These are phyloP conservation scores for Pongo abelii DNA, from an alignment of 2,113 vertebrate species.

Conservation along the genomic window DNA sequence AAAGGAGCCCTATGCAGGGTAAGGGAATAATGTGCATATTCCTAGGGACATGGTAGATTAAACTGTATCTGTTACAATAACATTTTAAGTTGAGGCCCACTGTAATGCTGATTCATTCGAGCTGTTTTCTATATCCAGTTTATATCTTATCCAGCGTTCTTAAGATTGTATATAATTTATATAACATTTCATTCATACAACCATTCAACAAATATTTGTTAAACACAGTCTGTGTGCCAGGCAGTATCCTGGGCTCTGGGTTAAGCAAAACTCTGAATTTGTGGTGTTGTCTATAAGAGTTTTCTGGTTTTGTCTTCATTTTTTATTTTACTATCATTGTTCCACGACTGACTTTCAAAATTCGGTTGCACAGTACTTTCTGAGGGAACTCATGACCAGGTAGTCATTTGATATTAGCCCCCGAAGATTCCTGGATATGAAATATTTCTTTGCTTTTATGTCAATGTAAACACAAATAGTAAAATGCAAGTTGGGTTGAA, in stretches of 20 bases:
- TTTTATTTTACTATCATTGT: conserved; percentile 5
- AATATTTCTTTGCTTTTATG: not conserved
- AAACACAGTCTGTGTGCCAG: not conserved
- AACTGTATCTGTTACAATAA: not conserved
- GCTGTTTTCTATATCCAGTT: not conserved
- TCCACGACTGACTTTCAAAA: conserved; percentile 22
- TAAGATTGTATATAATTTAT: not conserved
- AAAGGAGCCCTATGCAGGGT: no score
- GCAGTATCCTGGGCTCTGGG: not conserved
- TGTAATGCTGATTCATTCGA: not conserved
- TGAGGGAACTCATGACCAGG: not conserved
- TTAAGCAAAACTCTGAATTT: not conserved
- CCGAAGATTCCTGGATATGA: not conserved
- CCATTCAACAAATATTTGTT: not conserved
- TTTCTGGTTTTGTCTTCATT: not conserved
- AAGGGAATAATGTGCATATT: not conserved
- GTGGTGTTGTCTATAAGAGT: not conserved
- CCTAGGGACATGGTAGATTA: not conserved
- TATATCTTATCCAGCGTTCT: not conserved
- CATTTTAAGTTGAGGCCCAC: not conserved
- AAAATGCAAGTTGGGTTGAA: not conserved
- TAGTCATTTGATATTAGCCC: not conserved
- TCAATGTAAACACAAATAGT: not conserved
- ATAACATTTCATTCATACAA: not conserved
- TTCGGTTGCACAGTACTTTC: not conserved